Conservation (phyloP, 2,113 vertebrate species). For the Gnathonemus echidnorhynchus region DNA sequence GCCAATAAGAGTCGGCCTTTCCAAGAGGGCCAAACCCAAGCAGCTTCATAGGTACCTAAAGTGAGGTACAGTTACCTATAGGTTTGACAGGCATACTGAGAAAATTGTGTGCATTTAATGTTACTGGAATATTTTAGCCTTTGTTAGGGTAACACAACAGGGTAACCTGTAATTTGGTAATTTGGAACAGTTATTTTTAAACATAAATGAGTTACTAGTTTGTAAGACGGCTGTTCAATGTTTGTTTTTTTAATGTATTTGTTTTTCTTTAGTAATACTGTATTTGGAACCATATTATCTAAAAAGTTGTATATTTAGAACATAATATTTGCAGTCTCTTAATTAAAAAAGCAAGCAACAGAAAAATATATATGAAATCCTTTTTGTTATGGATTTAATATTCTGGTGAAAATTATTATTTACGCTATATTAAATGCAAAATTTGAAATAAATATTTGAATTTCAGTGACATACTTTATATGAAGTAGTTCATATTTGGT, state of each 20-base stretch:
- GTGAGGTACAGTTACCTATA: slow-evolving; percentile 31
- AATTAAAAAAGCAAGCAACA: neutral
- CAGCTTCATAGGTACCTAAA: slow-evolving; percentile 77
- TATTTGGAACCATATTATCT: neutral
- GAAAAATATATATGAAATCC: neutral
- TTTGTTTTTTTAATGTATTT: neutral
- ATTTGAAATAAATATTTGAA: neutral
- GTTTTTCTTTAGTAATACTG: neutral
- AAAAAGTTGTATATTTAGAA: neutral
- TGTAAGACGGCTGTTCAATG: neutral
- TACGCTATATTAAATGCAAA: neutral
- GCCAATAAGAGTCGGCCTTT: slow-evolving; percentile 82
- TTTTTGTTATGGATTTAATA: neutral
- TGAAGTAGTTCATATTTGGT: neutral
- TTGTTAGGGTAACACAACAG: neutral
- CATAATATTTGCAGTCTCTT: neutral
- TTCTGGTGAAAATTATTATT: neutral
- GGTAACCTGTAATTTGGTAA: too few relatives aligned
- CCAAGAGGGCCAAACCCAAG: slow-evolving; percentile 74
- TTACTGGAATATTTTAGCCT: neutral
- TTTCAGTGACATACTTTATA: neutral
- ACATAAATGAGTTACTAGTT: neutral
- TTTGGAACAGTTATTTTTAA: neutral
- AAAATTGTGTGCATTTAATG: neutral
- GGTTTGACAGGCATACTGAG: neutral